These are phyloP conservation scores for Hirtodrosophila histrioides DNA, from an alignment of 2,888 invertebrate species.

Conservation along the genomic window DNA sequence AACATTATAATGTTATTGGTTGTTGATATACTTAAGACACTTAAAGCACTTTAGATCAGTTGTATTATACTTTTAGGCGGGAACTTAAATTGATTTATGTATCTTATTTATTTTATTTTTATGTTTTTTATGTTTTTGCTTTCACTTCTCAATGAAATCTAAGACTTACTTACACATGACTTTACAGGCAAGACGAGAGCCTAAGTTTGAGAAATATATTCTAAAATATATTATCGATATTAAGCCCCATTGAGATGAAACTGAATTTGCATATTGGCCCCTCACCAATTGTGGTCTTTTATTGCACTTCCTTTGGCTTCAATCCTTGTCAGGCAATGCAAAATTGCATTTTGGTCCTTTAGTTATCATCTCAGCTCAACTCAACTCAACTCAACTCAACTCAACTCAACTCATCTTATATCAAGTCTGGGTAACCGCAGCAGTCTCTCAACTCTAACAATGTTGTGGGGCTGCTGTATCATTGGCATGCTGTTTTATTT, in stretches of 20 bases:
- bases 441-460: constrained; percentile 20
- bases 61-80: constrained; percentile 19
- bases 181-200: too few relatives aligned
- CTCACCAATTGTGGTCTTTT: constrained; percentile 15
- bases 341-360: constrained; percentile 39
- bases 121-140: too few relatives aligned
- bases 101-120: too few relatives aligned
- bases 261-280: constrained; percentile 30
- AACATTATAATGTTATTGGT: background rate
- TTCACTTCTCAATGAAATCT: too few relatives aligned
- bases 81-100: constrained; percentile 8
- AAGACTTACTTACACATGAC: too few relatives aligned
- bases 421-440: constrained; percentile 36
- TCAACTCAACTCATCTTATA: constrained; percentile 11
- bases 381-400: constrained; percentile 10
- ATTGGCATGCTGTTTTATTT: constrained; percentile 50
- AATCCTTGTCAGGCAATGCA: constrained; percentile 9
- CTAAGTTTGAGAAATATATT: constrained; percentile 5
- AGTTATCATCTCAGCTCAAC: constrained; percentile 10
- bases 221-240: background rate
- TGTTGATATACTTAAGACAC: background rate
- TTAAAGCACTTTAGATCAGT: background rate
- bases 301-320: constrained; percentile 1
- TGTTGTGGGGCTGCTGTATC: constrained; percentile 22
- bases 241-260: constrained; percentile 3